Evolutionary conservation across 2,113 vertebrate species (phyloP).

Genomic region (Engystomops pustulosus): DNA sequence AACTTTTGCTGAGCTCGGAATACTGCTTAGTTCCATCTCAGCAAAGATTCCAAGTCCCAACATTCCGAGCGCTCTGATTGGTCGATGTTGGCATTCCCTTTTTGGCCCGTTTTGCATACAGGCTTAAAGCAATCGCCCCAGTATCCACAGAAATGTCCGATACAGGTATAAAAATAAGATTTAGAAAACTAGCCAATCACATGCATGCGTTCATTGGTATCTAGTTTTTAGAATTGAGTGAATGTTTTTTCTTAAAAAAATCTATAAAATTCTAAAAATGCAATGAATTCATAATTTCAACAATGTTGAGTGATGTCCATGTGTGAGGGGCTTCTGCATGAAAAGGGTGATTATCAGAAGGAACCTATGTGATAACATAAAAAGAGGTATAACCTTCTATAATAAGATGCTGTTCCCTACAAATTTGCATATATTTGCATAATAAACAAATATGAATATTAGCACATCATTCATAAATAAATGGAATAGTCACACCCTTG

Average conservation of each 20-base stretch:
- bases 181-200: neutral
- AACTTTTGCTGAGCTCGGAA: neutral
- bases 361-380: neutral
- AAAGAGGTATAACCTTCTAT: neutral
- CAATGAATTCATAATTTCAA: neutral
- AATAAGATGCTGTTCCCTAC: neutral
- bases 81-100: neutral
- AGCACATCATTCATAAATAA: neutral
- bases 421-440: neutral
- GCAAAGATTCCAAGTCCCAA: neutral
- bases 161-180: no score
- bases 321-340: neutral
- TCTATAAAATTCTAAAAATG: neutral
- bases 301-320: neutral
- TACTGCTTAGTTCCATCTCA: neutral
- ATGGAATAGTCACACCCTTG: neutral
- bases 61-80: neutral
- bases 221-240: neutral
- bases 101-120: neutral
- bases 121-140: neutral
- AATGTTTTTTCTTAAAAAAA: no score
- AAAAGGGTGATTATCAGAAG: neutral
- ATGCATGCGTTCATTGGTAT: neutral
- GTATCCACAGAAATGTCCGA: no score
- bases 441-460: neutral